Conservation (phyloP, 1,140 invertebrate genomes). For the Nephila pilipes region DNA sequence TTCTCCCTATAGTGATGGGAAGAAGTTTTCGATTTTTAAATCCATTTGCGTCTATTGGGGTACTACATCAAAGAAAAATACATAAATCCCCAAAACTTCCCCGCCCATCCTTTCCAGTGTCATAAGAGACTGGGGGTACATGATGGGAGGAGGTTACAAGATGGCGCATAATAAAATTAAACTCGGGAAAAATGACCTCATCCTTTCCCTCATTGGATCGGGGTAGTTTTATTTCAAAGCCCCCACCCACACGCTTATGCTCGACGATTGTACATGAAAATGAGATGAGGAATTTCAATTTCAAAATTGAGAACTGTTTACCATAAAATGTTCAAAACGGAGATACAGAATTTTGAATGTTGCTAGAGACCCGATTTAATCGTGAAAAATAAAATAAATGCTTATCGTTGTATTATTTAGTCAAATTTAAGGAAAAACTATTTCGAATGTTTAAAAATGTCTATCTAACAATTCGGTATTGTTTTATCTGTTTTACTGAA, state of each 20-base stretch:
- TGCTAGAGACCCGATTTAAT: no score
- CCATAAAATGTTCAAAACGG: not conserved
- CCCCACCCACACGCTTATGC: constrained; percentile 39
- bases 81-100: constrained; percentile 25
- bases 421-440: no score
- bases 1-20: no score
- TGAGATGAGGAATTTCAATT: not conserved
- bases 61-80: not conserved
- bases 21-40: not conserved
- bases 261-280: not conserved
- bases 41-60: not conserved
- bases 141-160: not conserved
- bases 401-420: no score
- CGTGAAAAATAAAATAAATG: no score
- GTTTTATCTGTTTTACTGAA: no score
- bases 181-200: constrained; percentile 54
- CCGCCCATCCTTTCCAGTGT: not conserved
- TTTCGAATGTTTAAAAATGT: no score
- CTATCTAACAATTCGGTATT: no score
- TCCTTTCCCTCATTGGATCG: constrained; percentile 49
- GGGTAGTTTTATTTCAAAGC: constrained; percentile 13
- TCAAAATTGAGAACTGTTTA: not conserved
- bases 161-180: constrained; percentile 56
- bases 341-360: no score
- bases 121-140: not conserved